Evolutionary conservation across 2,888 invertebrate species (phyloP).

Genomic region (Acanthoscelides obtectus): DNA sequence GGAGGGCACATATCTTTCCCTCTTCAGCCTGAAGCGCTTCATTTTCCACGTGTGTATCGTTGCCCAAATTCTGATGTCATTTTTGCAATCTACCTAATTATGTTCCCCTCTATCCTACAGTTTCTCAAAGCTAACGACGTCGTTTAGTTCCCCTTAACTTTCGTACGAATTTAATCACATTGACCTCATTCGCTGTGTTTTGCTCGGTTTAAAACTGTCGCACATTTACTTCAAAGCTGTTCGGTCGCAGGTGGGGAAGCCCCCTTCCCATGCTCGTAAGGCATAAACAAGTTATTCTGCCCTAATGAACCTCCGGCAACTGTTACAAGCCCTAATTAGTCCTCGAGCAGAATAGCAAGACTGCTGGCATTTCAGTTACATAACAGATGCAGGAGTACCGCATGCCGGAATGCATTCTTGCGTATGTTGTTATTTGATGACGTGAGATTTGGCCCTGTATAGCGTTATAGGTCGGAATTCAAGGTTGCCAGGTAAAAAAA

Average conservation of each 20-base stretch:
- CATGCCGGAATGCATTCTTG: conserved; percentile 9
- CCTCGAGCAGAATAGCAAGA: conserved; percentile 29
- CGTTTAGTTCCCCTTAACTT: not conserved
- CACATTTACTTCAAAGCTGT: not conserved
- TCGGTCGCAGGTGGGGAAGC: not conserved
- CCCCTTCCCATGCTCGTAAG: not conserved
- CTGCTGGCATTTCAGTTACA: conserved; percentile 28
- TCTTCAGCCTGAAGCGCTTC: no score
- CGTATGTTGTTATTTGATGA: no score
- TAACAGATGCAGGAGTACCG: conserved; percentile 23
- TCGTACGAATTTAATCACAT: not conserved
- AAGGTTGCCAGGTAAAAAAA: no score
- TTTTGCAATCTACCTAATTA: no score
- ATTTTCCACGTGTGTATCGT: no score
- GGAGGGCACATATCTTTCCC: no score
- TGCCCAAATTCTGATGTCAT: no score
- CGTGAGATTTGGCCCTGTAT: no score
- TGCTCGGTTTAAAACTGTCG: not conserved
- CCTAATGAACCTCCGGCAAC: conserved; percentile 16
- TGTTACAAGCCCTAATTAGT: conserved; percentile 33
- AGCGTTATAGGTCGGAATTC: no score
- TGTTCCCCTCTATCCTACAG: not conserved
- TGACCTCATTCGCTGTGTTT: not conserved
- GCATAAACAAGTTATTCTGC: not conserved
- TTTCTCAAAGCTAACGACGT: not conserved